Evolutionary conservation across 1,140 invertebrate genomes (phyloP).

Genomic region (Anadara kagoshimensis): DNA sequence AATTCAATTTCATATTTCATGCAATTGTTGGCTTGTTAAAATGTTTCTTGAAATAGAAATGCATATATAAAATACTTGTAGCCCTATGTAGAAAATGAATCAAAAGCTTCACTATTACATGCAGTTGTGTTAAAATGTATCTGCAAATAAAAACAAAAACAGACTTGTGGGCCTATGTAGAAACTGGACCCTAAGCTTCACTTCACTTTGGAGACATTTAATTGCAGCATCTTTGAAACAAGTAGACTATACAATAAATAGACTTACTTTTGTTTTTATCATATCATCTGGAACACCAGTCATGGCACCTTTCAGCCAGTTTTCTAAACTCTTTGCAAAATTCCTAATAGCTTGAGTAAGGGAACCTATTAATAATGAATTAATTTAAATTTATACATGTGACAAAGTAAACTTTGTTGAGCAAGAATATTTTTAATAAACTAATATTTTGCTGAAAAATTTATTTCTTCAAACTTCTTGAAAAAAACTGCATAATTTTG

Average conservation of each 20-base stretch:
- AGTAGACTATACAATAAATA: neutral
- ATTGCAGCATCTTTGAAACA: neutral
- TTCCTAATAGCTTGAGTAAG: constrained; percentile 95
- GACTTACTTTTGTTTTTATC: constrained; percentile 85
- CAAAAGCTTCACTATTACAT: too few relatives aligned
- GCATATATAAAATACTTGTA: too few relatives aligned
- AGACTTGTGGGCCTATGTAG: neutral
- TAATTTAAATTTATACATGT: too few relatives aligned
- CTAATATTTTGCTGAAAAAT: too few relatives aligned
- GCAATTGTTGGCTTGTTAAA: too few relatives aligned
- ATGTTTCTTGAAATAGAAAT: neutral
- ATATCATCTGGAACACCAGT: constrained; percentile 88
- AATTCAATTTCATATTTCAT: too few relatives aligned
- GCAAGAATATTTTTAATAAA: too few relatives aligned
- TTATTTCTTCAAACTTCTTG: too few relatives aligned
- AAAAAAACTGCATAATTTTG: too few relatives aligned
- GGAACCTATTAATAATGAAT: constrained; percentile 77
- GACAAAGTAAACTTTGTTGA: too few relatives aligned
- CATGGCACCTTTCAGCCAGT: constrained; percentile 91
- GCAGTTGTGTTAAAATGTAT: neutral
- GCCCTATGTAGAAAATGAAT: neutral
- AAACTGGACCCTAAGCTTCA: neutral
- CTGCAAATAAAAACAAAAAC: too few relatives aligned
- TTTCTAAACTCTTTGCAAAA: constrained; percentile 93
- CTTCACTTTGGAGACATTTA: too few relatives aligned